Conservation (phyloP, 2,113 vertebrate species). For the Connochaetes taurinus region DNA sequence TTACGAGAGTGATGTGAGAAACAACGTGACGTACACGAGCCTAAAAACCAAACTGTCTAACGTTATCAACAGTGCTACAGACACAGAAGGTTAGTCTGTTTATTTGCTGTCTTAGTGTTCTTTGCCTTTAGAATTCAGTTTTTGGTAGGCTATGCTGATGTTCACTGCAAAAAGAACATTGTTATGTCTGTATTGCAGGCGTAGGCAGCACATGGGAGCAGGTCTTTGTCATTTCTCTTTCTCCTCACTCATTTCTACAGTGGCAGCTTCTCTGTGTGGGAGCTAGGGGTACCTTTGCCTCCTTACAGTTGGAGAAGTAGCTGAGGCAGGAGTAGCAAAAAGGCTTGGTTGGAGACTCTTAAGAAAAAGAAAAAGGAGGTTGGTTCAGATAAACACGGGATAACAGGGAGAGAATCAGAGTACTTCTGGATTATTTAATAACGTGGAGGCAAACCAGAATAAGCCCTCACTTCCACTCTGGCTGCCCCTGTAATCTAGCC, state of each 20-base stretch:
- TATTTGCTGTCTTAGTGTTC: background rate
- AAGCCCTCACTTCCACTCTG: background rate
- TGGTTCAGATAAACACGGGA: background rate
- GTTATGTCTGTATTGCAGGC: background rate
- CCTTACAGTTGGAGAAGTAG: background rate
- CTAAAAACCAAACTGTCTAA: constrained; percentile 92
- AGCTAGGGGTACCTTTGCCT: background rate
- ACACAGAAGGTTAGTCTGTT: constrained; percentile 84
- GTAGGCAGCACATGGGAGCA: background rate
- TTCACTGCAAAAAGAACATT: background rate
- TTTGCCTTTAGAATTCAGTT: background rate
- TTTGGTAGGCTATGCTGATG: background rate
- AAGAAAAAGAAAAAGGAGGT: background rate
- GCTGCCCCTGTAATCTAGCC: background rate
- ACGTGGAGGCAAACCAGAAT: background rate
- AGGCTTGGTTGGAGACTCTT: background rate
- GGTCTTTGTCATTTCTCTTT: background rate
- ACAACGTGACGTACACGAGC: constrained; percentile 86
- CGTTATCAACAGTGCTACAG: constrained; percentile 96
- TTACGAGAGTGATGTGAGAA: constrained; percentile 82
- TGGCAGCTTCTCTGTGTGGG: background rate
- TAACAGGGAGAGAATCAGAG: background rate
- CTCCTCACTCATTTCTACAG: background rate
- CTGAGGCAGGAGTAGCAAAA: background rate
- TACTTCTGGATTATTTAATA: background rate